Evolutionary conservation across 92 coral and sea anemone genomes (phyloP).

Genomic region (Parazoanthus darwini): DNA sequence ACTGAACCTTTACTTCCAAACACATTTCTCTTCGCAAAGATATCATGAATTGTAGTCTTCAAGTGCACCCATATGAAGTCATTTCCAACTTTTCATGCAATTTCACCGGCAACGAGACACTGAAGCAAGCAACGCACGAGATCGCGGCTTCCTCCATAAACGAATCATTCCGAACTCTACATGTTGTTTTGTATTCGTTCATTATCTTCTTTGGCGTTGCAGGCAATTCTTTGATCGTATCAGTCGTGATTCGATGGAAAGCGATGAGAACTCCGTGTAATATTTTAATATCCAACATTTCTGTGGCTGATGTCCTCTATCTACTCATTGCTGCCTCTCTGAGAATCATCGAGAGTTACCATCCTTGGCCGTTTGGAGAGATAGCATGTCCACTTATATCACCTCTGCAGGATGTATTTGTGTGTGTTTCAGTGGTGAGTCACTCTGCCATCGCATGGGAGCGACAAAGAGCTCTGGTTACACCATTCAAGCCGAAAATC

Average conservation of each 20-base stretch:
- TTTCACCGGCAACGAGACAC: slow-evolving; percentile 8
- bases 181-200: slow-evolving; percentile 26
- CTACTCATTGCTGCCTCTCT: slow-evolving; percentile 57
- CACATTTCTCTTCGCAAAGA: neutral
- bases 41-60: neutral
- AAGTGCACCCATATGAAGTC: neutral
- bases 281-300: slow-evolving; percentile 54
- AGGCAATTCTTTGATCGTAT: slow-evolving; percentile 56
- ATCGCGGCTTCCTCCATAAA: neutral
- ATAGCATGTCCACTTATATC: slow-evolving; percentile 51
- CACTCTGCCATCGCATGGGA: slow-evolving; percentile 57
- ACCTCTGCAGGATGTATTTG: slow-evolving; percentile 49
- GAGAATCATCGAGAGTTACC: slow-evolving; percentile 51
- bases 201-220: slow-evolving; percentile 55
- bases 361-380: slow-evolving; percentile 62
- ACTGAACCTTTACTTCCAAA: neutral
- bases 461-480: slow-evolving; percentile 51
- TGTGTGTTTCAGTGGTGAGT: slow-evolving; percentile 51
- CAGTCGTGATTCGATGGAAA: slow-evolving; percentile 54
- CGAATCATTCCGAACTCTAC: neutral
- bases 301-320: slow-evolving; percentile 54
- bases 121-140: neutral
- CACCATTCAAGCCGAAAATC: slow-evolving; percentile 39
- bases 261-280: slow-evolving; percentile 68
- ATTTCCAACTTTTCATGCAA: neutral